Base-by-base conservation (phyloP, 2,113 vertebrate species). In the Leuciscus idus region DNA sequence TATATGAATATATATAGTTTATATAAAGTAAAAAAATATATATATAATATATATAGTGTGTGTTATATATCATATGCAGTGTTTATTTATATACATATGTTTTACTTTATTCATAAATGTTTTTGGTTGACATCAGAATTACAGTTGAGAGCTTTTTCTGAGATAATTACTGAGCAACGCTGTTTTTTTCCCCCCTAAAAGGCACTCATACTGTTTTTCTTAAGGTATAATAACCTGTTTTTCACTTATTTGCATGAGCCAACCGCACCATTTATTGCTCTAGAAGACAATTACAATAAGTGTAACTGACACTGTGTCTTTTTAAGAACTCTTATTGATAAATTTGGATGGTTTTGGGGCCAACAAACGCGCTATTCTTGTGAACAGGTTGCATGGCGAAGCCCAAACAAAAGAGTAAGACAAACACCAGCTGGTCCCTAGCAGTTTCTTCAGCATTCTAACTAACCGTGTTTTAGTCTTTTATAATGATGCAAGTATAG, bases 351-450 rank as follows among this genome's bases (percentile, higher is more conserved):
- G 11, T 55, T 87, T 89, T 66, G 48, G 81, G 64, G 55, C 52
- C 80, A 55, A 30, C 75, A 55, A 84, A 68, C 19, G 59, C 12
- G 19, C 61, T 66, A 55, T 73, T 68, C 61, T 76, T 50, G 70
- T 76, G 33, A 80, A 64, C 30, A 57, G 43, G 85, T 80, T 84
- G 39, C 88, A 87, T 82, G 88, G 82, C 46, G 46, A 50, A 81
- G 39, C 59, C 23, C 83, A 77, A 80, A 85, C 87, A 88, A 88
- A 88, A 88, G 87, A 79, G 39, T n/a, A 76, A 84, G 72, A 82
- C 88, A 43, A 89, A 66, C 85, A 85, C 48, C 85, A 87, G 85
- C 83, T 85, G 88, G 50, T 72, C 62, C 76, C 46, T 83, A 73
- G 55, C 74, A 39, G 4, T 78, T 83, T 84, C 48, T 57, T 46